Evolutionary conservation across 1,140 invertebrate genomes (phyloP).

Genomic region (Thaumatotibia leucotreta): DNA sequence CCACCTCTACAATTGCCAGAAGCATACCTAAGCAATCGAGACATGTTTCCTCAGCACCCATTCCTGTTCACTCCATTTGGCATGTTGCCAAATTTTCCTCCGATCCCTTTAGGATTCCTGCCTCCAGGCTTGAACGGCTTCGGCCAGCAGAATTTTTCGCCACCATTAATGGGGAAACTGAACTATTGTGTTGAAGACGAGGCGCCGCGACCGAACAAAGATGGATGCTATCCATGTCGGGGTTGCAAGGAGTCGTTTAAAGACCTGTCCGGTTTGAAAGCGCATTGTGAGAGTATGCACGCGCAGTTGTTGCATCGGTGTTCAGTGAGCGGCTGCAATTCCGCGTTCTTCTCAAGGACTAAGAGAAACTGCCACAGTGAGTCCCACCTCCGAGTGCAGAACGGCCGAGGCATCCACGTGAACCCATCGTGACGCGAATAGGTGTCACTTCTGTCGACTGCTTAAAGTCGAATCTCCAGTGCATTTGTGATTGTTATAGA

Average conservation of each 20-base stretch:
- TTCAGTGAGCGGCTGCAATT: slow-evolving; percentile 81
- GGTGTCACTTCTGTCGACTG: slow-evolving; percentile 20
- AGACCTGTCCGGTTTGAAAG: slow-evolving; percentile 79
- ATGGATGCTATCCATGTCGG: slow-evolving; percentile 81
- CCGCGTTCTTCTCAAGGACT: slow-evolving; percentile 84
- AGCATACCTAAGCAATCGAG: slow-evolving; percentile 61
- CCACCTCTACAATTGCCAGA: slow-evolving; percentile 65
- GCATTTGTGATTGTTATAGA: slow-evolving; percentile 64
- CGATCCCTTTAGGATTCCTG: slow-evolving; percentile 64
- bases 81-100: slow-evolving; percentile 71
- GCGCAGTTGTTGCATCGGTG: slow-evolving; percentile 80
- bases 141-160: slow-evolving; percentile 49
- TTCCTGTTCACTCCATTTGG: slow-evolving; percentile 72
- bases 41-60: slow-evolving; percentile 64
- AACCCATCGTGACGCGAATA: slow-evolving; percentile 49
- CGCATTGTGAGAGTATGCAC: slow-evolving; percentile 81
- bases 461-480: slow-evolving; percentile 40
- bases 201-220: slow-evolving; percentile 76
- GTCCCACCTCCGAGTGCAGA: slow-evolving; percentile 70
- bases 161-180: slow-evolving; percentile 45
- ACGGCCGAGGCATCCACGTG: slow-evolving; percentile 41
- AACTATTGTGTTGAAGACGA: slow-evolving; percentile 78
- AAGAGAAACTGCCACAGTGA: slow-evolving; percentile 83
- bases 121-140: slow-evolving; percentile 60
- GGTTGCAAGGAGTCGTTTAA: slow-evolving; percentile 80